Evolutionary conservation across 2,113 vertebrate genomes (phyloP).

Genomic region (Tichodroma muraria): DNA sequence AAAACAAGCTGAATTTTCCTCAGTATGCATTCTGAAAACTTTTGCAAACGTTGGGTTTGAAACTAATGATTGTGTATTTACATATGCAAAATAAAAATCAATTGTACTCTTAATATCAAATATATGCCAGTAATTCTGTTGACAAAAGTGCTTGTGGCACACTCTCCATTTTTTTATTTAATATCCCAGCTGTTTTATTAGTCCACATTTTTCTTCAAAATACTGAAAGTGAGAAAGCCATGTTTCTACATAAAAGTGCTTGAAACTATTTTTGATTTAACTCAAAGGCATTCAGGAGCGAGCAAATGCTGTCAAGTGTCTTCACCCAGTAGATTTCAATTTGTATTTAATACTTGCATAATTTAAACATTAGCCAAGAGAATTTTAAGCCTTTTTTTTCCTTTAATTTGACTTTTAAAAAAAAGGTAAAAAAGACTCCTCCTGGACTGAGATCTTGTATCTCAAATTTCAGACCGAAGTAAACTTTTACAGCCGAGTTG

Average conservation of each 20-base stretch:
- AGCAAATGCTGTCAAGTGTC: conserved; percentile 10
- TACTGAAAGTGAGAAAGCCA: background rate
- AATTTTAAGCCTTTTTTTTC: conserved; percentile 59
- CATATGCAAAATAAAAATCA: conserved; percentile 11
- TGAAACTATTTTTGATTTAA: conserved; percentile 48
- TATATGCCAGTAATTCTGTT: background rate
- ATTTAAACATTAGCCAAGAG: conserved; percentile 61
- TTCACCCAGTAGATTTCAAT: conserved; percentile 53
- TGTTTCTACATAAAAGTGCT: background rate
- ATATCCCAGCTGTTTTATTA: background rate
- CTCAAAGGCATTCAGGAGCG: conserved; percentile 8
- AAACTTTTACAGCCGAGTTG: conserved; percentile 70
- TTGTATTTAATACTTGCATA: conserved; percentile 63
- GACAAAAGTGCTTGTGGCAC: background rate
- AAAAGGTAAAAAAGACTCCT: conserved; percentile 49
- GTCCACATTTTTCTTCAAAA: background rate
- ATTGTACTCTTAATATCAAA: conserved; percentile 7
- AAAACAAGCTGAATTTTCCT: background rate
- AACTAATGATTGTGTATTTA: conserved; percentile 28
- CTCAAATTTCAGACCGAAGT: conserved; percentile 70
- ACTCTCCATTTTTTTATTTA: conserved; percentile 18
- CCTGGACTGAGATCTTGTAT: conserved; percentile 59
- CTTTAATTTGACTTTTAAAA: conserved; percentile 18
- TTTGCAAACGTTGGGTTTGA: conserved; percentile 32
- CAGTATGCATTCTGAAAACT: background rate